A percentile compares a stretch with the other conserved stretches of the same genome.
phyloP scores from a whole-genome alignment of 2,888 invertebrate species.

The Frankliniella intonsa region DNA sequence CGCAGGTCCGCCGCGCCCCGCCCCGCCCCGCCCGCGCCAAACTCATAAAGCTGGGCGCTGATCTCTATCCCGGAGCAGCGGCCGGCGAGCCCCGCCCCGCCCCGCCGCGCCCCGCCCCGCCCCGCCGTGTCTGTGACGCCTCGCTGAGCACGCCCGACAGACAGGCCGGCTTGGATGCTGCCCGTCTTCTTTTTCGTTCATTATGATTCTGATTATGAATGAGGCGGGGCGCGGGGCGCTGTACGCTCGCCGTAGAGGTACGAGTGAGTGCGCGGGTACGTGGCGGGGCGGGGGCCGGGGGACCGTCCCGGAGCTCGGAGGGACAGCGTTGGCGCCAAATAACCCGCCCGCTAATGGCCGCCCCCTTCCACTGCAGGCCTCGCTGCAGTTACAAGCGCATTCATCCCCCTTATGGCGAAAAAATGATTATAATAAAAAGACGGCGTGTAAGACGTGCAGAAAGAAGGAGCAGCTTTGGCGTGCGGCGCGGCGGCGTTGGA shows the following conservation, averaged over 20 bases:
- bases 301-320: background rate
- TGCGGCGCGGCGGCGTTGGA: background rate
- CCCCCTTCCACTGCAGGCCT: too few species aligned
- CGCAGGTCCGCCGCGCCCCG: too few species aligned
- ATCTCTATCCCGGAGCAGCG: conserved; percentile 6
- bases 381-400: too few species aligned
- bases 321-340: too few species aligned
- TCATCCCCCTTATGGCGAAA: too few species aligned
- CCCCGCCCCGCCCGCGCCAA: background rate
- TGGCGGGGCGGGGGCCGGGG: background rate
- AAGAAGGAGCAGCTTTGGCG: background rate
- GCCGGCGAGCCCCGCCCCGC: background rate
- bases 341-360: too few species aligned
- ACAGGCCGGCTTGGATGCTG: conserved; percentile 1
- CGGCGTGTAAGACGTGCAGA: too few species aligned
- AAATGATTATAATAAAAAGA: too few species aligned
- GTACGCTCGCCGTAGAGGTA: background rate
- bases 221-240: background rate
- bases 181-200: conserved; percentile 19
- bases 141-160: background rate
- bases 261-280: background rate
- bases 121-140: background rate
- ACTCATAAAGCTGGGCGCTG: background rate
- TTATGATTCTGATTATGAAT: conserved; percentile 23
- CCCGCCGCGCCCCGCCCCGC: too few species aligned